Base-by-base conservation (phyloP, 1,140 invertebrate genomes). In the Drosophila watanabei region DNA sequence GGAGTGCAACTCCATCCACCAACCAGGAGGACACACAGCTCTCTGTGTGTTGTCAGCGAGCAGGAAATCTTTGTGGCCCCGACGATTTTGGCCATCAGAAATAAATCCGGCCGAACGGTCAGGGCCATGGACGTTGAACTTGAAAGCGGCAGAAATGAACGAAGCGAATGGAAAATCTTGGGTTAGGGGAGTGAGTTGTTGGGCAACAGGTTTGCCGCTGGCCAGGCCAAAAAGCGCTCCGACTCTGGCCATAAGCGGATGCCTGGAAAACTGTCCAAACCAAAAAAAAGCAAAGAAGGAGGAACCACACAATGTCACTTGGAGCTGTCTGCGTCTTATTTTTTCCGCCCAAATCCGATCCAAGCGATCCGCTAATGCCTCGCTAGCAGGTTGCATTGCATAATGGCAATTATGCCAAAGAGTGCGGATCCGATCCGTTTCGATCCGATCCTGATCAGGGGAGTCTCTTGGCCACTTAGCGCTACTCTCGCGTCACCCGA, bases 71-170 rank as follows among this genome's bases (percentile, higher is more conserved):
- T 11, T 24, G 13, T 8, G 33, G 49, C 49, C n/a, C 45, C 60
- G 30, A 33, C 24, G 68, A 56, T 56, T 71, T 56, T 69, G 49
- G 41, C 33, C 56, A 59, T 45, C 48, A 52, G 37, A 75, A 75
- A 75, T 24, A 69, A 69, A 41, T 49, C 69, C 43, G 28, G 28
- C 16, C 24, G n/a, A 33, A 16, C 60, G 70, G 83, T 75, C 68
- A 81, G 75, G 82, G 82, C 75, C 83, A 76, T 64, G 78, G 79
- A 87, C 83, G 65, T 87, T 87, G 83, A 87, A 87, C 83, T 87
- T 87, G 83, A 75, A 59, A 75, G 24, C 24, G 3, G 24, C 28
- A 20, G 41, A 56, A 70, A n/a, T 8, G 20, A 45, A 20, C 30
- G 32, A 18, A 43, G 14, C 48, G 49, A 52, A 45, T 33, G 63